Conservation (phyloP, 2,888 invertebrate genomes). For the Hartigia nigra region DNA sequence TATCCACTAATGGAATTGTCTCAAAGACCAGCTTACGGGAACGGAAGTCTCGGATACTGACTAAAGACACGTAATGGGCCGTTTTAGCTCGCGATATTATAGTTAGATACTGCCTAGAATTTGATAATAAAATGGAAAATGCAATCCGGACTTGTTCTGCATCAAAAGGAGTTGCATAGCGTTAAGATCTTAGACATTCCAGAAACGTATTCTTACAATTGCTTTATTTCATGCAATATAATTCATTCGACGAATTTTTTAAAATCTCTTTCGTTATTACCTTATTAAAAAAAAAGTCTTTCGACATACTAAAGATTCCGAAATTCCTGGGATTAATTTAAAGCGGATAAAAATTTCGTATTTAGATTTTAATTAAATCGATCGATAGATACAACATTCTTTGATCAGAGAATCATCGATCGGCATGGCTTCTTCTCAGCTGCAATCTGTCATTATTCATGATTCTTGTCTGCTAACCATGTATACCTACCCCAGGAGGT, state of each 20-base stretch:
- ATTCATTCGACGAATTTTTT: not conserved
- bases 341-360: not conserved
- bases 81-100: conserved; percentile 1
- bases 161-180: not conserved
- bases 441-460: not conserved
- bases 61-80: conserved; percentile 6
- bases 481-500: not conserved
- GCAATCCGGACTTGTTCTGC: not conserved
- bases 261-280: not conserved
- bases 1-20: conserved; percentile 46
- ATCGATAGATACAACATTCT: not conserved
- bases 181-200: not conserved
- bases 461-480: not conserved
- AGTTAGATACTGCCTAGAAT: conserved; percentile 6
- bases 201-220: not conserved
- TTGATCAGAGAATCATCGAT: not conserved
- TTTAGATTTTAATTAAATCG: not conserved
- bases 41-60: conserved; percentile 4
- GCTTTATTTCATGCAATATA: not conserved
- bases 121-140: conserved; percentile 11
- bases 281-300: not conserved
- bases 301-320: not conserved
- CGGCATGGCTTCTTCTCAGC: not conserved
- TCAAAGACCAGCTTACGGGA: conserved; percentile 39
- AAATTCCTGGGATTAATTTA: not conserved